phyloP scores from a whole-genome alignment of 2,888 invertebrate genomes.

The Baronia brevicornis region DNA sequence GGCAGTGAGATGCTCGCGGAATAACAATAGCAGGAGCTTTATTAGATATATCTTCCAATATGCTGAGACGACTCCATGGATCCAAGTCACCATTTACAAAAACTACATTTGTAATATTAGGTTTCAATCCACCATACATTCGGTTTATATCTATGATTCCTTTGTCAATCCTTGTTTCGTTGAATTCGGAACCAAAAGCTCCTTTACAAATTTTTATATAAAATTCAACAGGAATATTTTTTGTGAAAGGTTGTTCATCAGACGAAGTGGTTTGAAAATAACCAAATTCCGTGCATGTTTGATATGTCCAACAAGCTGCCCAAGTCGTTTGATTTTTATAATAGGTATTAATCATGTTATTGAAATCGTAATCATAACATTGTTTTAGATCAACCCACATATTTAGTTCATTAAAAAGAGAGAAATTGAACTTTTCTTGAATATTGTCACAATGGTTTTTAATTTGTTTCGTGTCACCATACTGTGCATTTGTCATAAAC shows the following conservation, averaged over 20 bases:
- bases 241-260: constrained; percentile 74
- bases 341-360: constrained; percentile 33
- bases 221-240: constrained; percentile 53
- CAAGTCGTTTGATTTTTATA: constrained; percentile 30
- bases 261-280: constrained; percentile 80
- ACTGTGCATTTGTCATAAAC: constrained; percentile 48
- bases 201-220: constrained; percentile 53
- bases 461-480: constrained; percentile 39
- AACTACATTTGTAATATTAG: constrained; percentile 70
- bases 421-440: constrained; percentile 19
- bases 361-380: constrained; percentile 47
- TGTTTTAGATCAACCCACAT: constrained; percentile 30
- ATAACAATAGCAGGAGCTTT: constrained; percentile 52
- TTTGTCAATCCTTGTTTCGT: constrained; percentile 41
- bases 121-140: constrained; percentile 60
- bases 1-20: constrained; percentile 46
- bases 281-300: constrained; percentile 86
- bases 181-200: constrained; percentile 53
- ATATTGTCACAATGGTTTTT: constrained; percentile 34
- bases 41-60: constrained; percentile 57
- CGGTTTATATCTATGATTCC: constrained; percentile 58
- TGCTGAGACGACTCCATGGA: constrained; percentile 74
- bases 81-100: constrained; percentile 77
- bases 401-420: constrained; percentile 24
- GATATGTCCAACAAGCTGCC: constrained; percentile 78